Evolutionary conservation across 2,113 vertebrate genomes (phyloP), one percentile per base, ranked within the genome.

Genomic region (Donacobius atricapilla): DNA sequence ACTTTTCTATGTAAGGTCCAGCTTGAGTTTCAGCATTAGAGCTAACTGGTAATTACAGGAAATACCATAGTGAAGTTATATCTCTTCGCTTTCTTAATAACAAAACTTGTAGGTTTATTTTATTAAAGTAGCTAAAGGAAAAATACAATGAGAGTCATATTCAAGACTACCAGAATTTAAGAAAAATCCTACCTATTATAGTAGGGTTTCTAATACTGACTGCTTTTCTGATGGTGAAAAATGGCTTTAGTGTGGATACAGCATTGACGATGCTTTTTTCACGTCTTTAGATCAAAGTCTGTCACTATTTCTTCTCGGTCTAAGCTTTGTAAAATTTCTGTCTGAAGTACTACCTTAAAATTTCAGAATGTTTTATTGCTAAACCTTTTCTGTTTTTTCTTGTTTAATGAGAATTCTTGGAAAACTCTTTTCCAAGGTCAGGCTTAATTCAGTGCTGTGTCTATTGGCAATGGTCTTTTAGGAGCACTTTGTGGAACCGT

Each of bases 401-500:
- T 81, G 31, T 57, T 89, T 72, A 48, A 6, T 60, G 44, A 64
- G 45, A 60, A 37, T 45, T 69, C 18, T 83, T 94, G 16, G 44
- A 53, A 69, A 90, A 6, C 30, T 31, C 12, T 65, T 90, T 88
- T 76, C 28, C 40, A 39, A 40, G 37, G 13, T 48, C 3, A 50
- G 40, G 58, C 28, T 69, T 61, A 47, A 68, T 75, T 57, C 35
- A 47, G n/a, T 56, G 37, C 21, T 60, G 19, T 23, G 30, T 81
- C 24, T 75, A 4, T 63, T 87, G 87, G 45, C 40, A 22, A 48
- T 84, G 73, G 14, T 73, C 19, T 93, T 88, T 71, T 57, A 99
- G 99, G 99, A 99, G 75, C 98, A 98, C 90, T 99, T 99, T 97
- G 98, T 99, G 97, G 99, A 99, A 87, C 98, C 99, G 1, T 99